These are phyloP conservation scores for Pammene aurita DNA, from an alignment of 2,888 invertebrate species.

Conservation along the genomic window DNA sequence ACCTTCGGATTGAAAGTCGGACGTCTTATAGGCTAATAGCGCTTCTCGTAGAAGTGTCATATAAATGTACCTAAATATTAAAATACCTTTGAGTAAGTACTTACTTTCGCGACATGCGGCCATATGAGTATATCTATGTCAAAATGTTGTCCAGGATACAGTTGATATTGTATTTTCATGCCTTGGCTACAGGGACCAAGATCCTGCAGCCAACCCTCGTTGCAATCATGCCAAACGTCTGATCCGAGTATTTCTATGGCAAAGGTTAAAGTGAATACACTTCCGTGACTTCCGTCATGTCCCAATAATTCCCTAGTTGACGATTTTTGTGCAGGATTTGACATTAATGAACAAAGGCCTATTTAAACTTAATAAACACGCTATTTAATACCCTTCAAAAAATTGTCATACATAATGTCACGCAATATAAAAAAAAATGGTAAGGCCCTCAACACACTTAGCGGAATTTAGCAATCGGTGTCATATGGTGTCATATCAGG, in stretches of 20 bases:
- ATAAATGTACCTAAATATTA: too few species aligned
- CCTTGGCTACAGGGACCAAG: conserved; percentile 61
- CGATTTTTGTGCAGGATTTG: conserved; percentile 10
- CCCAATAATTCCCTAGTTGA: conserved; percentile 2
- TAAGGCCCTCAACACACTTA: too few species aligned
- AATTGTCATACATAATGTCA: neutral
- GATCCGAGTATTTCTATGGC: conserved; percentile 66
- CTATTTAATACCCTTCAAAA: too few species aligned
- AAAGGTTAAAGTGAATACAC: conserved; percentile 68
- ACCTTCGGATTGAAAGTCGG: too few species aligned
- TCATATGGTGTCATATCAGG: too few species aligned
- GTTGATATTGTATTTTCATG: conserved; percentile 64
- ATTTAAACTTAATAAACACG: too few species aligned
- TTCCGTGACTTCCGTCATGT: conserved; percentile 49
- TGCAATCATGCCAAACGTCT: conserved; percentile 68
- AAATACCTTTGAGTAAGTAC: neutral
- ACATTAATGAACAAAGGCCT: conserved; percentile 1
- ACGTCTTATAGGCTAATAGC: too few species aligned
- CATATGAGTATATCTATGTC: conserved; percentile 70
- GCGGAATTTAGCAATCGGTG: too few species aligned
- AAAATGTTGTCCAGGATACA: conserved; percentile 64
- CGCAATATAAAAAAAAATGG: too few species aligned
- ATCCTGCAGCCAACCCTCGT: conserved; percentile 65
- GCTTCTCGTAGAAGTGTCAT: too few species aligned
- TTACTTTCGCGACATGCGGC: conserved; percentile 72